Evolutionary conservation across 2,797 vertebrate genomes (phyloP).

Genomic region (Neosilurus mollespiculum): DNA sequence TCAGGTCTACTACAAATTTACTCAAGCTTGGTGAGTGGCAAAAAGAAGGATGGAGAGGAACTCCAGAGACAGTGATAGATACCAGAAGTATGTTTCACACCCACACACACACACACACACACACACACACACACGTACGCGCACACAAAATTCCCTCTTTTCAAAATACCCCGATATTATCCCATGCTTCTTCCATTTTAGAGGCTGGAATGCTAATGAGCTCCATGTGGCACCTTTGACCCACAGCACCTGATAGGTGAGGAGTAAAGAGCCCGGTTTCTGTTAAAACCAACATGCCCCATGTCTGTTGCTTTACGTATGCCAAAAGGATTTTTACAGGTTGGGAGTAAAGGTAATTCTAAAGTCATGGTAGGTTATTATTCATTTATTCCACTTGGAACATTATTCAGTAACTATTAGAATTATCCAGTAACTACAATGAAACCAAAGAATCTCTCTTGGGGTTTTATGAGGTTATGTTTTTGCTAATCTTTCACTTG

Average conservation of each 20-base stretch:
- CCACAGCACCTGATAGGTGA: slow-evolving; percentile 75
- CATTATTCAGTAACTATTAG: slow-evolving; percentile 10
- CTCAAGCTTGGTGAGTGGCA: slow-evolving; percentile 58
- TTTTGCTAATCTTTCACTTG: slow-evolving; percentile 11
- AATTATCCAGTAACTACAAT: slow-evolving; percentile 23
- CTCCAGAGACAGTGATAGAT: slow-evolving; percentile 45
- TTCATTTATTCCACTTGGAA: slow-evolving; percentile 8
- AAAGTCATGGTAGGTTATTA: slow-evolving; percentile 1
- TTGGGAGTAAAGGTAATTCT: slow-evolving; percentile 4
- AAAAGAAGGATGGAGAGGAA: slow-evolving; percentile 59
- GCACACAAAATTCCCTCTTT: not conserved
- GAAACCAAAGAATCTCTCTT: not conserved
- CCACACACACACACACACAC: slow-evolving; percentile 56
- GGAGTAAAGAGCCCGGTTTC: slow-evolving; percentile 61
- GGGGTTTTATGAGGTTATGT: not conserved
- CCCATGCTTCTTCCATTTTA: slow-evolving; percentile 56
- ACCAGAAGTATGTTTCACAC: slow-evolving; percentile 29
- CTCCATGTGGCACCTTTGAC: slow-evolving; percentile 72
- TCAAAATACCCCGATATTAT: slow-evolving; percentile 29
- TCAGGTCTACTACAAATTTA: slow-evolving; percentile 62
- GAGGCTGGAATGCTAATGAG: slow-evolving; percentile 71
- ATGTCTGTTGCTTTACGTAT: not conserved
- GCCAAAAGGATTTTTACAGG: not conserved
- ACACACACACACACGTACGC: slow-evolving; percentile 42
- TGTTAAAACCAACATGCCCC: slow-evolving; percentile 35